Base-by-base conservation (phyloP, 2,797 vertebrate species). In the Kryptopterus vitreolus region DNA sequence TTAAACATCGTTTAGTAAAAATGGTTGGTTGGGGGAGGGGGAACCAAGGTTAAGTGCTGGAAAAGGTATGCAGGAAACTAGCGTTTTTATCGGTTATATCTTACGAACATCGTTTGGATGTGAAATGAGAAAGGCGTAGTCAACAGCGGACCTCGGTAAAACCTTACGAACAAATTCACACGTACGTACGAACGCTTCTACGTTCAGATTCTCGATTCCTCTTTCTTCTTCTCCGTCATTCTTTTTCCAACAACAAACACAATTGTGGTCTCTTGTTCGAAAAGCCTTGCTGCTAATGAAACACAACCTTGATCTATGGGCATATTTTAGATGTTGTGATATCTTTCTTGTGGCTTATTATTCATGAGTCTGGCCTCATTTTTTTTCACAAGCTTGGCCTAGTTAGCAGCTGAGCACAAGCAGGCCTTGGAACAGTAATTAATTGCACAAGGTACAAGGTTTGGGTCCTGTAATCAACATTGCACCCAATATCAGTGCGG, bases 361-460 rank as follows among this genome's bases (percentile, higher is more conserved):
- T 57, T 16, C 33, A 26, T 72, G 70, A 72, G 20, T 57, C 33
- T 26, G n/a, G 38, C 71, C 71, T 31, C 50, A 55, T 57, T 72
- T 55, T 57, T 72, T 72, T 55, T 57, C 55, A 16, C 22, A 71
- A 35, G 12, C 52, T 35, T 72, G 70, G 20, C 52, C 38, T 73
- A 72, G 20, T 24, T 35, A 38, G 13, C 57, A 73, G 26, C 22
- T 9, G 43, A 43, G 53, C 9, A 38, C 38, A 22, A 58, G 35
- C 10, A 11, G 72, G 15, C 35, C 55, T 59, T 59, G 35, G n/a
- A 74, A 74, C n/a, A 46, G 55, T 43, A 59, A 62, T 50, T 63
- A 63, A 62, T 63, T 52, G 43, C 35, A 48, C 50, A 50, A 20
- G 2, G 58, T 31, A 63, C 43, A 52, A 62, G 18, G 58, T 50